Percentiles rank a stretch among this genome's conserved stretches.
Evolutionary conservation across 2,113 vertebrate species (phyloP).

Genomic region (Sinosuthora webbiana): DNA sequence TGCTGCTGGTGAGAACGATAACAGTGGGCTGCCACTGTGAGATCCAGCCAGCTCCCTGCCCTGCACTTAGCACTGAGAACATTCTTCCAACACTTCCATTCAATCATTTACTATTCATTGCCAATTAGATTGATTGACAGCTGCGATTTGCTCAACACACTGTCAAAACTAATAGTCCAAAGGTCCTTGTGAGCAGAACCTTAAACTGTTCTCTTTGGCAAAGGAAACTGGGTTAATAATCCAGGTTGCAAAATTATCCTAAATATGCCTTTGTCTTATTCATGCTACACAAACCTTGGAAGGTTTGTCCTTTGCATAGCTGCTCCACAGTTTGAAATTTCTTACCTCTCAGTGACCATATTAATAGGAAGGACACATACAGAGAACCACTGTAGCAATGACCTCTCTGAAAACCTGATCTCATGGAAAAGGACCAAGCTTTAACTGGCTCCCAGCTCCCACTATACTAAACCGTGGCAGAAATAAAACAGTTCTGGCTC

Average conservation of each 20-base stretch:
- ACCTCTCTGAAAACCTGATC: neutral
- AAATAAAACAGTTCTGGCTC: neutral
- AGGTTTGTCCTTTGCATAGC: neutral
- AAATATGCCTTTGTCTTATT: neutral
- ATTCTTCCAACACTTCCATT: neutral
- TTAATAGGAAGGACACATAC: neutral
- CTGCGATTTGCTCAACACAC: neutral
- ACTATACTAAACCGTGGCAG: neutral
- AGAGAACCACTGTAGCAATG: neutral
- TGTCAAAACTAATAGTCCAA: slow-evolving; percentile 34
- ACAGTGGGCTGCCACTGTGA: slow-evolving; percentile 23
- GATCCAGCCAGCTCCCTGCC: slow-evolving; percentile 19
- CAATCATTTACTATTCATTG: slow-evolving; percentile 38
- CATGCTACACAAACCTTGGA: neutral
- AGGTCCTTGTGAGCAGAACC: slow-evolving; percentile 32
- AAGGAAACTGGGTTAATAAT: slow-evolving; percentile 39
- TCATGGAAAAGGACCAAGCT: neutral
- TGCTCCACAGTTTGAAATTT: neutral
- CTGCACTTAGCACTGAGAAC: neutral
- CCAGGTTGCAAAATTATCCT: slow-evolving; percentile 33
- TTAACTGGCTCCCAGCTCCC: neutral
- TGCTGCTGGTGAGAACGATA: slow-evolving; percentile 62
- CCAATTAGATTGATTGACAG: slow-evolving; percentile 64
- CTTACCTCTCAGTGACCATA: neutral
- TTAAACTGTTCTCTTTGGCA: slow-evolving; percentile 45